phyloP scores from a whole-genome alignment of 1,140 invertebrate genomes.

The Drosophila virilis region DNA sequence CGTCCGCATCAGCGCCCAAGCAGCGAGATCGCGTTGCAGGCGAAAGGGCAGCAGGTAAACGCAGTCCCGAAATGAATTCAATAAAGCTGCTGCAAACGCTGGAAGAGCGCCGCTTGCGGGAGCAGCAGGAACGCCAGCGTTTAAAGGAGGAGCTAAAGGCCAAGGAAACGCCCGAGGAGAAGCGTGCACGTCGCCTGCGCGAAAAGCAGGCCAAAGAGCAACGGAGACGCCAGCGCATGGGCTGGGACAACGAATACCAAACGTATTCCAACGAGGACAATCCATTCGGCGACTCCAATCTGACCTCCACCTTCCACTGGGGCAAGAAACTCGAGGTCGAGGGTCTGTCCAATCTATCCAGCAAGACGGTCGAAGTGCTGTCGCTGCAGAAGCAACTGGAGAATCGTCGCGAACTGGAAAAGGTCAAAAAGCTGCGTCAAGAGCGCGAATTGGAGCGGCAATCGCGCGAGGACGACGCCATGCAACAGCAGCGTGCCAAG shows the following conservation, averaged over 20 bases:
- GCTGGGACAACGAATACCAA: constrained; percentile 97
- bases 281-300: constrained; percentile 98
- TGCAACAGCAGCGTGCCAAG: constrained; percentile 94
- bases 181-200: constrained; percentile 92
- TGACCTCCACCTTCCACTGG: constrained; percentile 98
- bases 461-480: constrained; percentile 95
- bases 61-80: constrained; percentile 47
- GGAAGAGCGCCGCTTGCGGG: constrained; percentile 88
- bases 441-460: constrained; percentile 96
- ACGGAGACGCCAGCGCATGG: constrained; percentile 94
- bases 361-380: constrained; percentile 93
- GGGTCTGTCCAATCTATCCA: constrained; percentile 90
- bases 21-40: neutral
- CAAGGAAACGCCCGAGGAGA: constrained; percentile 97
- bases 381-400: constrained; percentile 95
- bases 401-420: constrained; percentile 94
- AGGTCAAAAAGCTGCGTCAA: constrained; percentile 95
- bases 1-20: constrained; percentile 16
- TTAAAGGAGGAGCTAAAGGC: constrained; percentile 94
- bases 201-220: constrained; percentile 97
- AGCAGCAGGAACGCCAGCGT: constrained; percentile 88
- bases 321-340: constrained; percentile 98
- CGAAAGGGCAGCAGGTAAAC: constrained; percentile 7
- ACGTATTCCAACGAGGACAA: constrained; percentile 99
- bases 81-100: constrained; percentile 89